These are phyloP conservation scores for Brevimyrus niger DNA, from an alignment of 2,113 vertebrate genomes.

Conservation along the genomic window DNA sequence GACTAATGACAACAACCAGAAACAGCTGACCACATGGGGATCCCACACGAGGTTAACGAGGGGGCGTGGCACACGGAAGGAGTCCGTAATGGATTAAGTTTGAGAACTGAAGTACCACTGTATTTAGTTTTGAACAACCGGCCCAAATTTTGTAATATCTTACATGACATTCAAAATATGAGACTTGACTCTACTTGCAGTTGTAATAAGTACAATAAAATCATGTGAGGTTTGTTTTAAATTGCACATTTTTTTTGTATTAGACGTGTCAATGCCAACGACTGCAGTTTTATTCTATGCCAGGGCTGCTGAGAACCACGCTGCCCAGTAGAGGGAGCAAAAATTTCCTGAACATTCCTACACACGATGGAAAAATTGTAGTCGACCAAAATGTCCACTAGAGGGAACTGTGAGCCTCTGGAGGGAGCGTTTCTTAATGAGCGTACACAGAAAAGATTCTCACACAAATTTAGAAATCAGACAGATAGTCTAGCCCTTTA, in stretches of 20 bases:
- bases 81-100: no score
- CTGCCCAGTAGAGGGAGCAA: conserved; percentile 4
- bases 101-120: no score
- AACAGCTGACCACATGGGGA: no score
- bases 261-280: background rate
- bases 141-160: background rate
- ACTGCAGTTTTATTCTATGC: background rate
- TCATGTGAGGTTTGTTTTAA: background rate
- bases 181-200: background rate
- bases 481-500: background rate
- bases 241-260: background rate
- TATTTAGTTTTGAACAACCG: background rate
- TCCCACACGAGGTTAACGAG: no score
- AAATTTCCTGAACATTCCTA: background rate
- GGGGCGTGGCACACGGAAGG: no score
- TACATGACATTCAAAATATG: background rate
- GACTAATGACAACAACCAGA: no score
- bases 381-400: background rate
- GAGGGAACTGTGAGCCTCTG: background rate
- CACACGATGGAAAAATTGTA: background rate
- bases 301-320: background rate
- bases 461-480: background rate
- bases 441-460: background rate
- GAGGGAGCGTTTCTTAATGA: background rate
- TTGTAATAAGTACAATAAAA: background rate